These are phyloP conservation scores for Gymnodraco acuticeps DNA, from an alignment of 2,797 vertebrate species.

Conservation along the genomic window DNA sequence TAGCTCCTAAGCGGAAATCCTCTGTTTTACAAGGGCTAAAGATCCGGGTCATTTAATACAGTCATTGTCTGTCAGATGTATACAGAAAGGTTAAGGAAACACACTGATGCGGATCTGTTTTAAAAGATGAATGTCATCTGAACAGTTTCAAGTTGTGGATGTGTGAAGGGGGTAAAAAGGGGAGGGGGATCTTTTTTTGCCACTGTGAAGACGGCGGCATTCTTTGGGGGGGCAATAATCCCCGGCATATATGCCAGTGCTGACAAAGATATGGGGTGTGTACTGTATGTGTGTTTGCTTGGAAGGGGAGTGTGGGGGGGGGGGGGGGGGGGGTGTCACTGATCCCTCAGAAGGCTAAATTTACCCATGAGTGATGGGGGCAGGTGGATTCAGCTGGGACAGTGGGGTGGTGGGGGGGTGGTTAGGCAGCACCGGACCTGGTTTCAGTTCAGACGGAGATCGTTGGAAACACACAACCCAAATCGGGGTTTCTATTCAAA, in stretches of 20 bases:
- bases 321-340: slow-evolving; percentile 50
- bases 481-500: slow-evolving; percentile 96
- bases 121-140: slow-evolving; percentile 19
- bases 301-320: not conserved
- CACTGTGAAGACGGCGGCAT: slow-evolving; percentile 78
- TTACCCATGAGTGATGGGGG: slow-evolving; percentile 92
- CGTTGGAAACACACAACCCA: slow-evolving; percentile 91
- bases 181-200: slow-evolving; percentile 78
- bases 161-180: slow-evolving; percentile 37
- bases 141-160: slow-evolving; percentile 34
- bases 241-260: slow-evolving; percentile 66
- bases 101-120: slow-evolving; percentile 8
- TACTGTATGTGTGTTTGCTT: slow-evolving; percentile 15
- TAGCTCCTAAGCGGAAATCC: slow-evolving; percentile 16
- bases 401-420: slow-evolving; percentile 58
- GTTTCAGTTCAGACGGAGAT: slow-evolving; percentile 90
- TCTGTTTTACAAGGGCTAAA: not conserved
- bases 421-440: slow-evolving; percentile 84
- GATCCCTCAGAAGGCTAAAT: slow-evolving; percentile 89
- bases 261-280: slow-evolving; percentile 66
- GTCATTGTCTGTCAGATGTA: slow-evolving; percentile 16
- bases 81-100: slow-evolving; percentile 17
- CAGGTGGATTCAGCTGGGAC: slow-evolving; percentile 90
- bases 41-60: slow-evolving; percentile 20
- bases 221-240: slow-evolving; percentile 74